Evolutionary conservation across 2,113 vertebrate species (phyloP).

Genomic region (Recurvirostra avosetta): DNA sequence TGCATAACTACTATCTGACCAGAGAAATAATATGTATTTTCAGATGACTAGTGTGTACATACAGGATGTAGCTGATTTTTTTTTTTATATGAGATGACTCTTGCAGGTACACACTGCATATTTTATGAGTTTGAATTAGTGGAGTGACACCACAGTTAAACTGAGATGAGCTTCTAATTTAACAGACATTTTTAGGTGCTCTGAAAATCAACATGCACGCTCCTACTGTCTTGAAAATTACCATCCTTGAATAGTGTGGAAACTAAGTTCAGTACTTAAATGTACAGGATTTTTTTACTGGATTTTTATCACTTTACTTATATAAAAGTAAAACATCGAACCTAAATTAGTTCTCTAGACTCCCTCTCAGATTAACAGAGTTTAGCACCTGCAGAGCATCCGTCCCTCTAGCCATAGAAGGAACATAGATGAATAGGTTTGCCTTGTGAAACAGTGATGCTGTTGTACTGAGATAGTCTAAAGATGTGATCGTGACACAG

Average conservation of each 20-base stretch:
- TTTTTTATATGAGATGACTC: not conserved
- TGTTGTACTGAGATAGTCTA: not conserved
- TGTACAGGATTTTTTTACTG: not conserved
- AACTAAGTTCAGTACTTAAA: not conserved
- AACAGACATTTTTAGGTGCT: not conserved
- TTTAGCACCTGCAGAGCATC: not conserved
- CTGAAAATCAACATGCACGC: not conserved
- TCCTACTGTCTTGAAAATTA: not conserved
- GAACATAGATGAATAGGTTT: not conserved
- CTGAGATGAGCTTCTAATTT: not conserved
- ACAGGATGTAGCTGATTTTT: not conserved
- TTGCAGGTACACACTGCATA: constrained; percentile 25
- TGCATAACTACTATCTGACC: not conserved
- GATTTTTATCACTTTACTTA: not conserved
- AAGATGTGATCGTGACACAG: not conserved
- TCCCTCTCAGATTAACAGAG: not conserved
- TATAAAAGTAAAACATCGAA: not conserved
- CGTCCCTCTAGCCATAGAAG: fast-evolving
- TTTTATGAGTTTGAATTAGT: constrained; percentile 19
- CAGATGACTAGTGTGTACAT: not conserved
- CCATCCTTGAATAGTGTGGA: not conserved
- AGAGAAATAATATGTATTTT: not conserved
- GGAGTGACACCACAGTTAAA: not conserved
- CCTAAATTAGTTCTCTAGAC: not conserved
- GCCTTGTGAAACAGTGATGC: not conserved